These are phyloP conservation scores for Camelus dromedarius DNA, from an alignment of 2,113 vertebrate species.

Conservation along the genomic window DNA sequence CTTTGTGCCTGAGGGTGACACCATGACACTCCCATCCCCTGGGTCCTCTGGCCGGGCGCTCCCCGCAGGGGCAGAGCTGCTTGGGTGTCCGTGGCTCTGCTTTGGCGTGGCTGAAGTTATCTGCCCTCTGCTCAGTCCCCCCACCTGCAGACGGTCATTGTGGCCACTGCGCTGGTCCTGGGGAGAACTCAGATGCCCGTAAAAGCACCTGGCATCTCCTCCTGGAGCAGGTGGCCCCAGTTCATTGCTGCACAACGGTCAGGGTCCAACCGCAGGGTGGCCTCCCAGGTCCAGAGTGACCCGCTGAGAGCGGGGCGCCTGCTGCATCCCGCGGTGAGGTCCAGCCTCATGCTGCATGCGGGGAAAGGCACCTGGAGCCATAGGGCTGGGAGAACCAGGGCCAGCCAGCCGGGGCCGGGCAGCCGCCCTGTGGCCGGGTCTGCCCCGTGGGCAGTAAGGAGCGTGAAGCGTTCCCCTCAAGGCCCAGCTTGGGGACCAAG, in stretches of 20 bases:
- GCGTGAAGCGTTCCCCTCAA: fast-evolving
- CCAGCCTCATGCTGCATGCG: fast-evolving
- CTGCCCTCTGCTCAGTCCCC: not conserved
- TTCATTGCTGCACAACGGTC: fast-evolving
- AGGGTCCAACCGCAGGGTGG: too few species aligned
- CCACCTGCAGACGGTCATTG: not conserved
- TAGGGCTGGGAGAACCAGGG: not conserved
- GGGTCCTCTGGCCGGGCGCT: not conserved
- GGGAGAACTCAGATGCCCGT: too few species aligned
- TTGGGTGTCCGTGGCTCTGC: not conserved
- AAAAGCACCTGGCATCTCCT: not conserved
- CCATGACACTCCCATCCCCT: not conserved
- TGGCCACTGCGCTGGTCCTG: not conserved
- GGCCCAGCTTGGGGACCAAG: fast-evolving
- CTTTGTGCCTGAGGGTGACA: not conserved
- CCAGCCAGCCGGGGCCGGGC: fast-evolving
- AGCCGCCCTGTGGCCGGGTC: fast-evolving
- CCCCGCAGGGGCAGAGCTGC: fast-evolving
- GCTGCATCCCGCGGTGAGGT: not conserved
- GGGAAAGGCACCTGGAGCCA: too few species aligned
- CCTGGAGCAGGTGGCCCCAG: fast-evolving
- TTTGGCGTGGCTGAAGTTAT: too few species aligned
- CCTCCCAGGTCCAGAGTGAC: not conserved
- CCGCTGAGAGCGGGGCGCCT: not conserved
- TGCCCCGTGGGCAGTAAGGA: fast-evolving